Base-by-base conservation (phyloP, 1,140 invertebrate genomes). In the Kradibia gibbosae region DNA sequence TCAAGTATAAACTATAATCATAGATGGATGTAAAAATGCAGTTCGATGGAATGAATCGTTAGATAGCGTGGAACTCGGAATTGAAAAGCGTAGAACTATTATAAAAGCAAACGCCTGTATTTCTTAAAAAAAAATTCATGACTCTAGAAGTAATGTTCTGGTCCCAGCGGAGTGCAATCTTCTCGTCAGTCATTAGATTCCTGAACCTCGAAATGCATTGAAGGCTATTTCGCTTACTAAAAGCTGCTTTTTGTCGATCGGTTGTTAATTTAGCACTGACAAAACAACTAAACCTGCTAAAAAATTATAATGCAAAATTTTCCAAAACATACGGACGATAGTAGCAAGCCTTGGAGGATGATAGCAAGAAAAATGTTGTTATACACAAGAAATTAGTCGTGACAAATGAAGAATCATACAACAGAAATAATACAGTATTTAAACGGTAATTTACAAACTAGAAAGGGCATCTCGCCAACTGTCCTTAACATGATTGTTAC, bases 201-300 rank as follows among this genome's bases (percentile, higher is more conserved):
- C 62, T 39, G 71, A 74, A 75, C 79, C 57, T 67, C 55, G 67
- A 83, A 83, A 76, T 76, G 77, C 82, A 62, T 48, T 80, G 22
- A 80, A 76, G 55, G n/a, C 48, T 45, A 53, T 70, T 57, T 72
- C 13, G 3, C 34, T 55, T 25, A 50, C 13, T 42, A 78, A 36
- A 48, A 78, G 62, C 76, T 77, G 53, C 25, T 62, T 25, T n/a
- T 7, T 48, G 22, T 65, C 36, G 31, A 39, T 75, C 34, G 3
- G 45, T 39, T 75, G 42, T 36, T 25, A 48, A 42, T 77, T 62
- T 62, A 45, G 22, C 39, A 53, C 34, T 39, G 62, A 76, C 62
- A 76, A 57, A 76, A 60, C 22, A 76, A 60, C 73, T 76, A 76
- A 71, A 71, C 13, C n/a, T 76, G 15, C 25, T 76, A 76, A 25